Conservation (phyloP, 2,888 invertebrate species). For the Cephus rjabovi region DNA sequence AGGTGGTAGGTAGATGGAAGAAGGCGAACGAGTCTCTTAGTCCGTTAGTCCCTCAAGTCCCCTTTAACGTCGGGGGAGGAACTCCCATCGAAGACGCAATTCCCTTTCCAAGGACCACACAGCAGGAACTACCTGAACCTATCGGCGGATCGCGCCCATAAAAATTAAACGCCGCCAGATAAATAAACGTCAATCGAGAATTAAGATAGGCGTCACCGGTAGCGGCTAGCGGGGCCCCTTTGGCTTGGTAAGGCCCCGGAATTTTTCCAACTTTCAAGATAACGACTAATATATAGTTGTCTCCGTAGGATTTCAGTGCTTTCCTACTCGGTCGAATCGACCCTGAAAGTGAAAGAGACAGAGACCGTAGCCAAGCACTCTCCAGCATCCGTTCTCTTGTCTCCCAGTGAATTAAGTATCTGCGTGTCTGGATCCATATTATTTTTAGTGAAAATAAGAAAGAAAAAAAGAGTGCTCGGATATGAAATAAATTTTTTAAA, state of each 20-base stretch:
- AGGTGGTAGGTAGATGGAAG: no score
- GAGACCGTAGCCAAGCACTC: no score
- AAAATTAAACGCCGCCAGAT: slow-evolving; percentile 65
- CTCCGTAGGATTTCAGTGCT: slow-evolving; percentile 11
- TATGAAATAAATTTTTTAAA: not conserved
- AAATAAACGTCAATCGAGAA: slow-evolving; percentile 65
- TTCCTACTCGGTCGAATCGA: not conserved
- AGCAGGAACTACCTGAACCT: slow-evolving; percentile 60
- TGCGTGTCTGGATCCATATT: not conserved
- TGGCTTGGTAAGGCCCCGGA: slow-evolving; percentile 15
- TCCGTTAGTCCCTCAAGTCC: not conserved
- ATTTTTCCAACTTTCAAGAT: slow-evolving; percentile 15
- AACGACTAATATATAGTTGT: slow-evolving; percentile 17
- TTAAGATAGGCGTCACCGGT: slow-evolving; percentile 55
- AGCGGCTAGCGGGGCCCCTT: not conserved
- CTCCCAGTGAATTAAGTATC: not conserved
- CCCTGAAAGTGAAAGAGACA: not conserved
- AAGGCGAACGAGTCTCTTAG: no score
- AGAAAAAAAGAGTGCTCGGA: not conserved
- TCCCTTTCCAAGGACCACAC: slow-evolving; percentile 53
- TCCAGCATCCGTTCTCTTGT: no score
- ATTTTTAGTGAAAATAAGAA: not conserved
- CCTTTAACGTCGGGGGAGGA: slow-evolving; percentile 54
- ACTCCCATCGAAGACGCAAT: slow-evolving; percentile 1
- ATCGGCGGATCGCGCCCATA: slow-evolving; percentile 62